A percentile compares a stretch with the other conserved stretches of the same genome.
phyloP scores from a whole-genome alignment of 2,113 vertebrate genomes.

The Stercorarius parasiticus region DNA sequence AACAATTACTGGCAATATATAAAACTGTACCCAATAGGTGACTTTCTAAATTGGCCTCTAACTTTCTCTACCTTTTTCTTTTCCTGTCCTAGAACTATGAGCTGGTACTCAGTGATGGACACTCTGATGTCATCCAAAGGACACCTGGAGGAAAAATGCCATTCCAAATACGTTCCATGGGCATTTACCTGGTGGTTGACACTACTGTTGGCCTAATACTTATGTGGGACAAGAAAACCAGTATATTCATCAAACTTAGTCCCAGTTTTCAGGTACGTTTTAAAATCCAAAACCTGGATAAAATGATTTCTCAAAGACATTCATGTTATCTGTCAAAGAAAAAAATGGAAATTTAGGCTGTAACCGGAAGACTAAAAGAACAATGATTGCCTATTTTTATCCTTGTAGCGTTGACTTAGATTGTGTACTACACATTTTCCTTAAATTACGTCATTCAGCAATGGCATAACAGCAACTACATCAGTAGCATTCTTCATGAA shows the following conservation, averaged over 20 bases:
- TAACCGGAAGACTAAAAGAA: not conserved
- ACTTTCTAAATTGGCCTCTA: not conserved
- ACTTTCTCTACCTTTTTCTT: not conserved
- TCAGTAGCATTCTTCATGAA: not conserved
- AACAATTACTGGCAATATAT: not conserved
- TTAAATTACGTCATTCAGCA: not conserved
- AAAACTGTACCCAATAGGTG: not conserved
- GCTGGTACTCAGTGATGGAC: slow-evolving; percentile 80
- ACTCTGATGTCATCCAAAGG: slow-evolving; percentile 78
- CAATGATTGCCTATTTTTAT: not conserved
- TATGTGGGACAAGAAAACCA: slow-evolving; percentile 92
- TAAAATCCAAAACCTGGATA: not conserved
- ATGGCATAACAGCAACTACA: not conserved
- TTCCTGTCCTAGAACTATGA: slow-evolving; percentile 78
- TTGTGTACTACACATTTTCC: not conserved
- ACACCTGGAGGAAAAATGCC: slow-evolving; percentile 63
- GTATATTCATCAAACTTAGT: slow-evolving; percentile 85
- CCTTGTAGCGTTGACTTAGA: not conserved
- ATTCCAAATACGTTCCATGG: slow-evolving; percentile 81
- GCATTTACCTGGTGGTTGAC: slow-evolving; percentile 86
- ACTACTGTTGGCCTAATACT: slow-evolving; percentile 80
- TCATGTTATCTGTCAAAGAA: not conserved
- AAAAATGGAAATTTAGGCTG: not conserved
- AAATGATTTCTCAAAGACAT: not conserved
- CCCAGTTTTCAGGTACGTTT: slow-evolving; percentile 82